These are phyloP conservation scores for Amblyopsis hoosieri DNA, from an alignment of 2,797 vertebrate genomes.

Conservation along the genomic window DNA sequence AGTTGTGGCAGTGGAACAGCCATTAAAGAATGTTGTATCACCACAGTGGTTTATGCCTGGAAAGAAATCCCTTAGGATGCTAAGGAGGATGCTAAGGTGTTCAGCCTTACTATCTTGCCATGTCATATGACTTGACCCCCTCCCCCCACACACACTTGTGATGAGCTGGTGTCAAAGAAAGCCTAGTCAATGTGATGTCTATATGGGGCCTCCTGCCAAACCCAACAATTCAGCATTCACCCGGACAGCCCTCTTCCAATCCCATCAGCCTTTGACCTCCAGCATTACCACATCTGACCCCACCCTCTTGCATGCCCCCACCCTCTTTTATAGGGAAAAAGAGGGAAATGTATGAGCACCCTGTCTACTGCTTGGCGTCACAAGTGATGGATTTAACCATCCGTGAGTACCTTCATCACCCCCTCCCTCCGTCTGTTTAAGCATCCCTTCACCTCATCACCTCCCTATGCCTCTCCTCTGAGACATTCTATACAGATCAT, in stretches of 20 bases:
- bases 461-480: conserved; percentile 40
- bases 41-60: conserved; percentile 85
- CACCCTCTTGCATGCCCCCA: conserved; percentile 99
- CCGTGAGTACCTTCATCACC: conserved; percentile 98
- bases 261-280: conserved; percentile 84
- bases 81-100: conserved; percentile 96
- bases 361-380: conserved; percentile 99
- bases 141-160: conserved; percentile 84
- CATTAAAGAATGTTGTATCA: conserved; percentile 30
- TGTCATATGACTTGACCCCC: conserved; percentile 77
- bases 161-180: conserved; percentile 72
- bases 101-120: conserved; percentile 92
- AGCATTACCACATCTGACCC: conserved; percentile 94
- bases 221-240: conserved; percentile 60
- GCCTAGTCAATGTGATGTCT: conserved; percentile 34
- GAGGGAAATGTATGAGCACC: conserved; percentile 99
- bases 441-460: conserved; percentile 74
- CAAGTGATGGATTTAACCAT: conserved; percentile 99
- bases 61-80: conserved; percentile 89
- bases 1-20: conserved; percentile 14
- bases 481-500: conserved; percentile 54
- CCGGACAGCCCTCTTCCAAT: conserved; percentile 67
- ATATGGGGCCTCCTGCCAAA: conserved; percentile 34
- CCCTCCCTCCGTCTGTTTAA: conserved; percentile 69
- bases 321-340: conserved; percentile 99